Evolutionary conservation across 1,140 invertebrate species (phyloP).

Genomic region (Drosophila trapezifrons): DNA sequence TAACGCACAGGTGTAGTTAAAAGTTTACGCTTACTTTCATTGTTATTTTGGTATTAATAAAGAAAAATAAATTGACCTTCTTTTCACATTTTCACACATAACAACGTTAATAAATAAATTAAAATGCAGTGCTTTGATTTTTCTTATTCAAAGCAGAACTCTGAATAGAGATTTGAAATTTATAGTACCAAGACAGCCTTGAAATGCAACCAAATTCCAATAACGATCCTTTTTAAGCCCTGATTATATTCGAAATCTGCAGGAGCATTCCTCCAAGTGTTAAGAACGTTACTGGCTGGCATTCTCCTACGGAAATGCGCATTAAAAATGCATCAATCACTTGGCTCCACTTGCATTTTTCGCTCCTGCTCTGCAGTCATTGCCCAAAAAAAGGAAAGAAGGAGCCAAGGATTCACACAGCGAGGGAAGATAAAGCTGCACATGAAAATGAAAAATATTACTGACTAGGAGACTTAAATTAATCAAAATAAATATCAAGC

Average conservation of each 20-base stretch:
- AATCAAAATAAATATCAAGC: slow-evolving; percentile 67
- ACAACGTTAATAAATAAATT: too few species aligned
- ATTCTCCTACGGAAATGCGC: slow-evolving; percentile 54
- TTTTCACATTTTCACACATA: too few species aligned
- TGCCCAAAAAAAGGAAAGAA: slow-evolving; percentile 21
- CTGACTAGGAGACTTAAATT: slow-evolving; percentile 57
- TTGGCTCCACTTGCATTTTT: slow-evolving; percentile 33
- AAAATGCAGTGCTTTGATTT: too few species aligned
- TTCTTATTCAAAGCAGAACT: too few species aligned
- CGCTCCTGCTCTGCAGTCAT: slow-evolving; percentile 18
- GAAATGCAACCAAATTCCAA: not conserved
- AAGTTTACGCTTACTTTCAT: not conserved
- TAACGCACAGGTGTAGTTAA: not conserved
- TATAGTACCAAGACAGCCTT: too few species aligned
- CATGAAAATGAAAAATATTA: slow-evolving; percentile 65
- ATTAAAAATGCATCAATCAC: slow-evolving; percentile 84
- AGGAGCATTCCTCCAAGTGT: slow-evolving; percentile 1
- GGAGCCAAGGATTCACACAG: slow-evolving; percentile 7
- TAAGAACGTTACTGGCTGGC: slow-evolving; percentile 9
- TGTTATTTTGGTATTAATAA: too few species aligned
- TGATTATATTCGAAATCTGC: not conserved
- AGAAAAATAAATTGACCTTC: too few species aligned
- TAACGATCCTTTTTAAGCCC: not conserved
- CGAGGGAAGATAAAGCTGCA: slow-evolving; percentile 56
- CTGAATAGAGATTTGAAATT: too few species aligned